phyloP scores from a whole-genome alignment of 2,113 vertebrate genomes.

The Carassius auratus region DNA sequence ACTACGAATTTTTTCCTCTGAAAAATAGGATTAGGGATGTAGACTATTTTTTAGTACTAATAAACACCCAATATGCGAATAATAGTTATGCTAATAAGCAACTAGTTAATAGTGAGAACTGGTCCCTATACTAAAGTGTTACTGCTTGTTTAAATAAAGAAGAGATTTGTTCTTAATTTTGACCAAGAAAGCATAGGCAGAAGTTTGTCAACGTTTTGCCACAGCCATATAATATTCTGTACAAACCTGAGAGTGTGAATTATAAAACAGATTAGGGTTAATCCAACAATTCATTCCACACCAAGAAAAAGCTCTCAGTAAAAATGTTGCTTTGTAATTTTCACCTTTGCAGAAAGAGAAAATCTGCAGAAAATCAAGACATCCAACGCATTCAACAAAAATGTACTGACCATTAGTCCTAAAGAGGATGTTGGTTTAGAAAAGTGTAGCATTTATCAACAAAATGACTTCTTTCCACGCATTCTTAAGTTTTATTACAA shows the following conservation, averaged over 20 bases:
- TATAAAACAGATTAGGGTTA: neutral
- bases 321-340: slow-evolving; percentile 20
- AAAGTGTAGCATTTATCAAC: neutral
- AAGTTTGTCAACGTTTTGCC: too few relatives aligned
- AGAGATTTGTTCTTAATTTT: too few relatives aligned
- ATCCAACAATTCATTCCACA: neutral
- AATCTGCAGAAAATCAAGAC: slow-evolving; percentile 51
- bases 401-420: neutral
- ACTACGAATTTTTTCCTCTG: too few relatives aligned
- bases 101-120: too few relatives aligned
- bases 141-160: too few relatives aligned
- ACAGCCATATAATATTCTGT: too few relatives aligned
- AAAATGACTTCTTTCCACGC: neutral
- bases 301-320: neutral
- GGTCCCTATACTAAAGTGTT: too few relatives aligned
- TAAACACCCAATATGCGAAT: too few relatives aligned
- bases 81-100: too few relatives aligned
- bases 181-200: too few relatives aligned
- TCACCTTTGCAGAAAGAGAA: slow-evolving; percentile 45
- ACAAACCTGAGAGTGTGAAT: neutral
- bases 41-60: too few relatives aligned
- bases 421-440: neutral
- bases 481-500: neutral
- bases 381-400: neutral
- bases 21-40: too few relatives aligned